Evolutionary conservation across 2,888 invertebrate genomes (phyloP).

Genomic region (Tinea trinotella): DNA sequence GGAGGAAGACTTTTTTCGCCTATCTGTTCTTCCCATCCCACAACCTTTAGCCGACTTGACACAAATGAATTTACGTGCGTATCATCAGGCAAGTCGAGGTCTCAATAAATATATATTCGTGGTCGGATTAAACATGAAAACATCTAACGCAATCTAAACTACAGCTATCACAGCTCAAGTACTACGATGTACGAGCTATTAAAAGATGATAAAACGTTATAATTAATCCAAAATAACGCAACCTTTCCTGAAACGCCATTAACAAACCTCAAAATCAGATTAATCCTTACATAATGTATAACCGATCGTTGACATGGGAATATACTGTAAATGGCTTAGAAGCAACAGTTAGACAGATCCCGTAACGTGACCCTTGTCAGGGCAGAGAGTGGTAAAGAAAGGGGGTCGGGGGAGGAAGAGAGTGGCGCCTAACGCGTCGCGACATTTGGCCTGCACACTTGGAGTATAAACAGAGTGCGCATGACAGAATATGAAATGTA

Average conservation of each 20-base stretch:
- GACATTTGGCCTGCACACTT: constrained; percentile 4
- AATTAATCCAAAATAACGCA: neutral
- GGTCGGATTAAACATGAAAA: too few species aligned
- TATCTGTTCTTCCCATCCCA: too few species aligned
- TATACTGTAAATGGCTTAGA: constrained; percentile 7
- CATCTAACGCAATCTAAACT: too few species aligned
- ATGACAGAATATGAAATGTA: too few species aligned
- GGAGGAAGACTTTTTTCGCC: too few species aligned
- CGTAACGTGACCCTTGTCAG: constrained; percentile 42
- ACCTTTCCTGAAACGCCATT: neutral
- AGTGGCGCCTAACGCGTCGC: constrained; percentile 21
- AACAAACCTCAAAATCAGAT: neutral
- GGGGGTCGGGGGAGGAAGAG: neutral
- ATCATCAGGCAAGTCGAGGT: too few species aligned
- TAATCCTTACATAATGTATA: neutral
- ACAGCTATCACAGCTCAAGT: too few species aligned
- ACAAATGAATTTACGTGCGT: too few species aligned
- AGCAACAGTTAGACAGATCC: constrained; percentile 13
- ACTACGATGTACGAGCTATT: neutral
- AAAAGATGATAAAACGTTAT: neutral
- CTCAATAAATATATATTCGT: too few species aligned
- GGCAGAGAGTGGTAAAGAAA: constrained; percentile 20
- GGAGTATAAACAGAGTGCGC: too few species aligned
- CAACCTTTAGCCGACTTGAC: too few species aligned
- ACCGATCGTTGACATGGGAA: constrained; percentile 11